phyloP scores from a whole-genome alignment of 2,888 invertebrate genomes.

The Zaprionus obscuricornis region DNA sequence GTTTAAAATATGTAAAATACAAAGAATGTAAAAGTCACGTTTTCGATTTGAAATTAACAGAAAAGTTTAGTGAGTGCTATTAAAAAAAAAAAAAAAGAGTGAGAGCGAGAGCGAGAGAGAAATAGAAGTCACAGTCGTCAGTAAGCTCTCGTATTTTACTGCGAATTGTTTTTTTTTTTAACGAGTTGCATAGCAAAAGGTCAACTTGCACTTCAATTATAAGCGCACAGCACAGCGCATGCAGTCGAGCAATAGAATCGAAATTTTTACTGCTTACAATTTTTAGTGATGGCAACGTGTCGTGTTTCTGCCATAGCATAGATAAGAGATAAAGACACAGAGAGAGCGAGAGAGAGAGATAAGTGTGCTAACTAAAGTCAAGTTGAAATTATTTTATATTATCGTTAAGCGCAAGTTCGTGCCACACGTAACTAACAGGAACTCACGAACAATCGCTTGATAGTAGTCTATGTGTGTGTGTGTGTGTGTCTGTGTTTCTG shows the following conservation, averaged over 20 bases:
- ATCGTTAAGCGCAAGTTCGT: too few relatives aligned
- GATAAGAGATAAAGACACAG: too few relatives aligned
- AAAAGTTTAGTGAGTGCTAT: constrained; percentile 11
- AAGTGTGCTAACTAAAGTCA: constrained; percentile 14
- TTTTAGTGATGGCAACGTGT: too few relatives aligned
- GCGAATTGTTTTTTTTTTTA: constrained; percentile 23
- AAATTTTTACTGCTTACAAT: constrained; percentile 44
- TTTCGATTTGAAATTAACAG: constrained; percentile 24
- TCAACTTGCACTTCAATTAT: constrained; percentile 31
- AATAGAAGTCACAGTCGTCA: too few relatives aligned
- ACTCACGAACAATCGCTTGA: too few relatives aligned
- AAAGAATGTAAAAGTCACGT: constrained; percentile 32
- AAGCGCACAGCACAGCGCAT: constrained; percentile 20
- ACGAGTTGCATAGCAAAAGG: constrained; percentile 38
- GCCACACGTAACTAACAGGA: too few relatives aligned
- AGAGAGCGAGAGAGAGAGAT: too few relatives aligned
- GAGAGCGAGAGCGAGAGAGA: too few relatives aligned
- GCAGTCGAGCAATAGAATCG: constrained; percentile 22
- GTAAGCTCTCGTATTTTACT: not conserved
- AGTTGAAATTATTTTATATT: too few relatives aligned
- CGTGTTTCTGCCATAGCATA: too few relatives aligned
- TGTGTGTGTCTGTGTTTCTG: not conserved
- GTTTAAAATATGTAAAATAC: constrained; percentile 7
- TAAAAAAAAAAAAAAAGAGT: too few relatives aligned
- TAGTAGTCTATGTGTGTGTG: not conserved